These are phyloP conservation scores for Syrista parreyssii DNA, from an alignment of 2,888 invertebrate species.

Conservation along the genomic window DNA sequence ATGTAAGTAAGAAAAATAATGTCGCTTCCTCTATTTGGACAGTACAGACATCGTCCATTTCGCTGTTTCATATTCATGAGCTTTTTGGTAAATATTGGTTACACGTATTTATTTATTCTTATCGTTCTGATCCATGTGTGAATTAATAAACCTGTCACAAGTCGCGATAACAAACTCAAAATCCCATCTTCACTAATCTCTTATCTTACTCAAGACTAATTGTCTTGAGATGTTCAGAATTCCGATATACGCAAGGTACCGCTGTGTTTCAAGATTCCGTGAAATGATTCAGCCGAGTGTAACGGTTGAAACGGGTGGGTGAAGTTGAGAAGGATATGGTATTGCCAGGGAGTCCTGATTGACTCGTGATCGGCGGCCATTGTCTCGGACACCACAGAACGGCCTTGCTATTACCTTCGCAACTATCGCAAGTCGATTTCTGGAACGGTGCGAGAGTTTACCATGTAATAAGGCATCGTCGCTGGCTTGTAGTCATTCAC, in stretches of 20 bases:
- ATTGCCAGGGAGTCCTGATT: neutral
- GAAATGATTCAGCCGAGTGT: neutral
- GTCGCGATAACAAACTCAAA: neutral
- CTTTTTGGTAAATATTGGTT: neutral
- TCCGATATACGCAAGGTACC: neutral
- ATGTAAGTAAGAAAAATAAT: neutral
- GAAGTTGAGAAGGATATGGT: neutral
- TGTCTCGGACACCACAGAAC: slow-evolving; percentile 15
- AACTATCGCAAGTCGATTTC: neutral
- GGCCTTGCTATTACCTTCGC: slow-evolving; percentile 30
- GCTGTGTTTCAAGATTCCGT: neutral
- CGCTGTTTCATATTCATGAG: neutral
- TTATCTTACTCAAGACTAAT: too few species aligned
- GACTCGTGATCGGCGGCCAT: neutral
- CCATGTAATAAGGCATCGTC: neutral
- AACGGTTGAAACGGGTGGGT: neutral
- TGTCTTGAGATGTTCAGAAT: neutral
- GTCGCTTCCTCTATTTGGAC: neutral
- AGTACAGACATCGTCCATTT: neutral
- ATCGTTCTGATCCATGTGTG: neutral
- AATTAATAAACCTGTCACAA: neutral
- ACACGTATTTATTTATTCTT: neutral
- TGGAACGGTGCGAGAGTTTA: neutral
- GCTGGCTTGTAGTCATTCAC: neutral
- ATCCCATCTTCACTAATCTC: neutral